Evolutionary conservation across 2,113 vertebrate genomes (phyloP), one percentile per base, ranked within the genome.

Genomic region (Gambusia holbrooki): DNA sequence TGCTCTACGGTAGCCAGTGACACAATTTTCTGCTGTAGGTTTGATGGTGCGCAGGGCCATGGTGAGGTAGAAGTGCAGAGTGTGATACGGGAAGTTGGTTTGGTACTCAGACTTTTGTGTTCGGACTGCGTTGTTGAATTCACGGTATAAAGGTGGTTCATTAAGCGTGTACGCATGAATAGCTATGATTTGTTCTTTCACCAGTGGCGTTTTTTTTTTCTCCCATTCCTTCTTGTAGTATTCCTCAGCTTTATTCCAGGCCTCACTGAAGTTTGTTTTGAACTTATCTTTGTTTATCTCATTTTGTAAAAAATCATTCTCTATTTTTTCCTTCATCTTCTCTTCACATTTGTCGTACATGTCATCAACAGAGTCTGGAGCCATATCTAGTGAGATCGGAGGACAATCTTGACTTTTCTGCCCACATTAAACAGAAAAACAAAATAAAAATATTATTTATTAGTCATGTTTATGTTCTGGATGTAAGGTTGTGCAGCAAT

Each of bases 21-120:
- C 1, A 45, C 82, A 87, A 28, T 35, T 40, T 37, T 71, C 54
- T 7, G 40, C 40, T 4, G 1, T 42, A 1, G 40, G 13, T 42
- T 42, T 42, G 40, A 0, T 5, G 19, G 10, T 7, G 15, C 60
- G 19, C 72, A 90, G 12, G 6, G 84, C 84, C 0, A 65, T 67
- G 1, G 84, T 88, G 42, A 90, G 80, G 62, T 75, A 83, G 22
- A 77, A 90, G 70, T 90, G 86, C 62, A 88, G 82, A 0, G 84
- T 0, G 27, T 85, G 88, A 66, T 81, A 90, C 5, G 25, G 74
- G 37, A 90, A 90, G 0, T 58, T 74, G 12, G 76, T 87, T 58
- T 28, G 69, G 76, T 90, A 88, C 9, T 63, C 1, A 0, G 22
- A 32, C n/a, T 27, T 75, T 40, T 82, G 65, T 3, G 73, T 74